Evolutionary conservation across 2,797 vertebrate genomes (phyloP), one percentile per base, ranked within the genome.

Genomic region (Varecia variegata): DNA sequence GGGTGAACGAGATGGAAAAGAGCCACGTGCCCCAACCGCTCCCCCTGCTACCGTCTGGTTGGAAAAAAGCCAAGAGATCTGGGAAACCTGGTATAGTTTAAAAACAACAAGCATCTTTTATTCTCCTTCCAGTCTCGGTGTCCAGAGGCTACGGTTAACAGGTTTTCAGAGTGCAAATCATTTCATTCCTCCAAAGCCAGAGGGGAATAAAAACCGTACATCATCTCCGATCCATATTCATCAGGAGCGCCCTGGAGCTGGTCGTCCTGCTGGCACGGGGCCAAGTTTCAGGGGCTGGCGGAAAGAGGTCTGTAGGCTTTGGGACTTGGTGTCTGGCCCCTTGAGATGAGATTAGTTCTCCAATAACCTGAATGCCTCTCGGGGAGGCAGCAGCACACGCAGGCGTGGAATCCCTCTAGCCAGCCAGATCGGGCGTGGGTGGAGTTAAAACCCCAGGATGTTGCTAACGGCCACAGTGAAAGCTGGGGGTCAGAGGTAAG

Each of bases 341-440:
- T 96, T 95, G 97, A 97, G 97, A 97, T 96, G 97, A 97, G 91
- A 97, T 97, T 97, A 97, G 96, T 88, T 97, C 95, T 97, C 97
- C 97, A 95, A 96, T 96, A 97, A 95, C 95, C 95, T 92, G 98
- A 95, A 95, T 60, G 94, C 96, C 97, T 93, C 97, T 93, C 27
- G 74, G 95, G 96, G 91, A 96, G 95, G 96, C 94, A 27, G 94
- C 93, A 76, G 95, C 95, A 90, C 84, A 62, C 21, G 54, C 83
- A 54, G 97, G 74, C 76, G 60, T 86, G 88, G 96, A 94, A 60
- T 97, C 97, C 95, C 96, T 97, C 93, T 79, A 86, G 96, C 77
- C 88, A 85, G 97, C 89, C 96, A 97, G 96, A 62, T 80, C 2
- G 9, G 96, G 87, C 40, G 93, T 94, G 88, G 93, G 88, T 58